Percentiles rank a stretch among this genome's conserved stretches.
Conservation (phyloP, 1,140 invertebrate species). For the Heterodera carotae region DNA sequence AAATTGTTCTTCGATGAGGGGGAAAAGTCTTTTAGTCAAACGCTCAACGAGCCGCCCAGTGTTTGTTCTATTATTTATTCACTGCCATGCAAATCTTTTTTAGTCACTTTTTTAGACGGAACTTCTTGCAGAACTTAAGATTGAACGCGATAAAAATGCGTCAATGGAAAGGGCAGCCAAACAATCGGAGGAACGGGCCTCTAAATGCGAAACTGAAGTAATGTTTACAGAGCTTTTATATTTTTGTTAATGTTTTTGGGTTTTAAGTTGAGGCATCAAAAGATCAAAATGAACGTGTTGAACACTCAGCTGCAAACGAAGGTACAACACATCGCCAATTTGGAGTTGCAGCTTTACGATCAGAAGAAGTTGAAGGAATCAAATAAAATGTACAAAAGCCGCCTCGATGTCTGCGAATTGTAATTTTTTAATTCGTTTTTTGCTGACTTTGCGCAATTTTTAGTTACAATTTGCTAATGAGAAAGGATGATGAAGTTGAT, state of each 20-base stretch:
- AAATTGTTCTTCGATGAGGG: conserved; percentile 33
- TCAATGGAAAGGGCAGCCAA: not conserved
- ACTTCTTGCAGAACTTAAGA: conserved; percentile 5
- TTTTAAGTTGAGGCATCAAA: conserved; percentile 32
- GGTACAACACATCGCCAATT: conserved; percentile 11
- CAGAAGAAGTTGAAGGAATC: conserved; percentile 15
- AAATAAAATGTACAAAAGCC: conserved; percentile 7
- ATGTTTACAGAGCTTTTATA: not conserved
- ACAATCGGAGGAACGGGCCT: not conserved
- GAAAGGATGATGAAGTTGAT: conserved; percentile 14
- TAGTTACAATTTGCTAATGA: conserved; percentile 8
- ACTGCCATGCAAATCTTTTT: too few relatives aligned
- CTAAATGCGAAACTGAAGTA: too few relatives aligned
- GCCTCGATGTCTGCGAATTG: conserved; percentile 33
- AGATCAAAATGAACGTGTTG: conserved; percentile 9
- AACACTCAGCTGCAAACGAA: not conserved
- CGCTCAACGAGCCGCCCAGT: not conserved
- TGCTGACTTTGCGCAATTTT: not conserved
- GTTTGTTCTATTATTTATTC: not conserved
- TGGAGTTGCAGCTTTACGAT: conserved; percentile 25
- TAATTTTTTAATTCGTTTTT: conserved; percentile 12
- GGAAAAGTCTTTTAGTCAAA: conserved; percentile 24
- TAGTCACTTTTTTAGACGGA: conserved; percentile 9
- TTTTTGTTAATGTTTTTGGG: conserved; percentile 3
- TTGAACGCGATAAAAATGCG: not conserved